A percentile compares a stretch with the other conserved stretches of the same genome.
These are phyloP conservation scores for Onychorhynchus coronatus DNA, from an alignment of 2,113 vertebrate genomes.

Conservation along the genomic window DNA sequence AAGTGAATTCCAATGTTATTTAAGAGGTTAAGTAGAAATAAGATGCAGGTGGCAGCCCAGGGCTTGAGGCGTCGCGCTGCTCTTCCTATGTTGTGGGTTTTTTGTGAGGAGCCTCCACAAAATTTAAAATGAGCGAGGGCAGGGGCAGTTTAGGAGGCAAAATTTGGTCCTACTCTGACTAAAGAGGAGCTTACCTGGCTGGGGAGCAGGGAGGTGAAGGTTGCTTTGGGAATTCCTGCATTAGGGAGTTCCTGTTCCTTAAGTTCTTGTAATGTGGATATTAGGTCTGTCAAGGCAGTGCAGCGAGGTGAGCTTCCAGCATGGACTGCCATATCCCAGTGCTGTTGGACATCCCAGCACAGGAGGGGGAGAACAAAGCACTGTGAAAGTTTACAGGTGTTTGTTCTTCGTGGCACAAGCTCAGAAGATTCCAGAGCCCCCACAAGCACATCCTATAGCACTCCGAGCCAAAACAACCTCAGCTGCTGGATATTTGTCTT, in stretches of 20 bases:
- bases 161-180: neutral
- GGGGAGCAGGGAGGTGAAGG: neutral
- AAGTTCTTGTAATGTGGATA: fast-evolving
- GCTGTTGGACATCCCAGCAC: neutral
- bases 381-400: fast-evolving
- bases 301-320: neutral
- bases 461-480: neutral
- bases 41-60: constrained; percentile 65
- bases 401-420: neutral
- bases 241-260: neutral
- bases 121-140: neutral
- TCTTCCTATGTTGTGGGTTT: neutral
- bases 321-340: neutral
- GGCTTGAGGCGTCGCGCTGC: constrained; percentile 12
- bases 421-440: neutral
- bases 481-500: neutral
- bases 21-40: constrained; percentile 65
- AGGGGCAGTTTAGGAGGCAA: neutral
- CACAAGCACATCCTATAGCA: fast-evolving
- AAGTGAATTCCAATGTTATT: constrained; percentile 71
- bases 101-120: neutral
- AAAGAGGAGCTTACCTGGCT: neutral
- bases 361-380: neutral
- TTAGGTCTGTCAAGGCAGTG: neutral
- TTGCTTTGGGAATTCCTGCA: neutral